phyloP scores from a whole-genome alignment of 2,797 vertebrate species.

The Alcedo atthis region DNA sequence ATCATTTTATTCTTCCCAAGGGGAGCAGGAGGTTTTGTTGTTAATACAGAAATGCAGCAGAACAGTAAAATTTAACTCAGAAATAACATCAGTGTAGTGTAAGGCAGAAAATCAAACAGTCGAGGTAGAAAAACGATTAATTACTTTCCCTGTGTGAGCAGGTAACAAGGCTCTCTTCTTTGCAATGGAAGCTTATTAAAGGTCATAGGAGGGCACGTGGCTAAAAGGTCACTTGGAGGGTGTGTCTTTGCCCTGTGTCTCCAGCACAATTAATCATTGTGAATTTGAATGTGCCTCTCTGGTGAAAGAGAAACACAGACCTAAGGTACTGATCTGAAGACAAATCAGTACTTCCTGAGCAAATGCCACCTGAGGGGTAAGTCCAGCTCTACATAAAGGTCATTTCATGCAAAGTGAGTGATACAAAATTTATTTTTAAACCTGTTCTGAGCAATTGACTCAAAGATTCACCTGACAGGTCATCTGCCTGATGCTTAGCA shows the following conservation, averaged over 20 bases:
- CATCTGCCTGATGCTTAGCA: not conserved
- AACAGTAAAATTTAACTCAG: not conserved
- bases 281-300: not conserved
- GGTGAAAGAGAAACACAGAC: not conserved
- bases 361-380: not conserved
- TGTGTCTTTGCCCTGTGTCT: not conserved
- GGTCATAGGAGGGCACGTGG: not conserved
- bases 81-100: not conserved
- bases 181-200: not conserved
- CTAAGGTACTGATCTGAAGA: not conserved
- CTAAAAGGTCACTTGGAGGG: not conserved
- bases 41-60: not conserved
- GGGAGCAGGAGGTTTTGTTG: not conserved
- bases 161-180: not conserved
- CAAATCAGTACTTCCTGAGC: not conserved
- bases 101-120: not conserved
- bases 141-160: not conserved
- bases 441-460: not conserved
- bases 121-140: not conserved
- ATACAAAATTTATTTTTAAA: not conserved
- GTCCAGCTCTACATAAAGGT: not conserved
- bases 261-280: not conserved
- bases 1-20: not conserved
- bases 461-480: not conserved
- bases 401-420: not conserved